These are phyloP conservation scores for Ptilonorhynchus violaceus DNA, from an alignment of 2,113 vertebrate species.

Conservation along the genomic window DNA sequence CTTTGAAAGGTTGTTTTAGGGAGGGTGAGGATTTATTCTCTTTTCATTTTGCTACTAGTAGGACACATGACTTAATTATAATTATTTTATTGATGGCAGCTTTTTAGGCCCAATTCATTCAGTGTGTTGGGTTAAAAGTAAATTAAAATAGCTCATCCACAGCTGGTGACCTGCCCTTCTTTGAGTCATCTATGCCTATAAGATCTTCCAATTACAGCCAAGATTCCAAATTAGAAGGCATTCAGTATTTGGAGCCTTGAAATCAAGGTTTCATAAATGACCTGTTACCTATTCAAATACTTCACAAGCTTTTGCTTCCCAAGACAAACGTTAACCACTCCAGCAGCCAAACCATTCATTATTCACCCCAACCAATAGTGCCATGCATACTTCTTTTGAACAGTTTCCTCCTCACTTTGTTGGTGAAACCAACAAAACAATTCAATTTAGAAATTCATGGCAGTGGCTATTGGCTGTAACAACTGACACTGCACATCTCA, in stretches of 20 bases:
- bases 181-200: background rate
- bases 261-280: background rate
- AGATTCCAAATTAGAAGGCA: background rate
- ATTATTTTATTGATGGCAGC: background rate
- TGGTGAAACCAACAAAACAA: background rate
- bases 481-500: background rate
- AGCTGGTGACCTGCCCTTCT: background rate
- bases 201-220: background rate
- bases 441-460: background rate
- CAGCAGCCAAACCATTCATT: background rate
- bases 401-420: background rate
- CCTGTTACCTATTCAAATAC: background rate
- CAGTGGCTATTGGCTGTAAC: background rate
- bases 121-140: background rate
- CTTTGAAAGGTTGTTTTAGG: background rate
- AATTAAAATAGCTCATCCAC: background rate
- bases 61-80: background rate
- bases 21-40: background rate
- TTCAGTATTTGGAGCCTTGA: background rate
- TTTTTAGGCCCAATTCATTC: background rate
- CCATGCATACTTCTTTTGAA: background rate
- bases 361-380: background rate
- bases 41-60: background rate
- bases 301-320: background rate
- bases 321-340: rapidly evolving